Evolutionary conservation across 2,888 invertebrate species (phyloP), one percentile per base, ranked within the genome.

Genomic region (Drosophila emarginata): DNA sequence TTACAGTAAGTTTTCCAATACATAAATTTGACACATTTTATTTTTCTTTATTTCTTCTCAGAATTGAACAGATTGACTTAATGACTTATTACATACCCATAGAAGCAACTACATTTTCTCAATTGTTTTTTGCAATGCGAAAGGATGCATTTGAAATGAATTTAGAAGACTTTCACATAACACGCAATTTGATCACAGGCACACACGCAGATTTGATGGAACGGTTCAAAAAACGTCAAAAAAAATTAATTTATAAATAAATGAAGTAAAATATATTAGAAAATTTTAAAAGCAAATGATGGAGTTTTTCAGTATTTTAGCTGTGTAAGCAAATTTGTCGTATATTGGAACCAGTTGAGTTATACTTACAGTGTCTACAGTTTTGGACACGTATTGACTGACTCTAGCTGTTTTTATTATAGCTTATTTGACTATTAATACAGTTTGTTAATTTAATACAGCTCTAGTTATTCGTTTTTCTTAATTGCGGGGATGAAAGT

Each of bases 101-200:
- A 9, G 12, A 50, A 0, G 14, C 64, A 4, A 68, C 73, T 2
- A 56, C 23, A 14, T 73, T 87, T 40, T 70, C 87, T 1, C 63
- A 71, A 7, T 73, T 87, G 14, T 82, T 87, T 51, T 2, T 62
- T 0, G 62, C 51, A 0, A 32, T 87, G 4, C 71, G 77, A 11
- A 73, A 72, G 12, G 82, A 87, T 57, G 65, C 76, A 0, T 88
- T 78, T 2, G 77, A 75, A 37, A 58, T 88, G 58, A 84, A 87
- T 50, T 65, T 87, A 50, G 88, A 87, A 14, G 80, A 80, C 11
- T 87, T 84, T 37, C 71, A 64, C 32, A 74, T 87, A 4, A 74
- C 84, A 1, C 72, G 78, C 7, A 80, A 80, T 26, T 52, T 76
- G 7, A 26, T 80, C 1, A 51, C 69, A 1, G 53, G 63, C 18